Base-by-base conservation (phyloP, 2,888 invertebrate genomes). In the Chrysomela aeneicollis region DNA sequence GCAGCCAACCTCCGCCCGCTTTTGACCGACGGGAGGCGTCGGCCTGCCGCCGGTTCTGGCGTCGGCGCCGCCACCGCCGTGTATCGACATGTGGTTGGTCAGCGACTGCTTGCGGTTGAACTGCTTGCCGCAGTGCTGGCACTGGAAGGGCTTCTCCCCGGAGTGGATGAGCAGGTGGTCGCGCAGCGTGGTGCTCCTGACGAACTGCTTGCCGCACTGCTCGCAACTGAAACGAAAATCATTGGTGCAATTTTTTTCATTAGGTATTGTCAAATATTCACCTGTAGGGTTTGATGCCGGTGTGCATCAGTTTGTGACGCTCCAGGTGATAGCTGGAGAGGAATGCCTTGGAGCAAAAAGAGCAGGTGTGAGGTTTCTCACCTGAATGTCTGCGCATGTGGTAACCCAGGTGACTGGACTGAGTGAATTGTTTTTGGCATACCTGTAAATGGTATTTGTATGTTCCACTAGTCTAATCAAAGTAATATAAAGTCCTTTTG, bases 1-100 rank as follows among this genome's bases (percentile, higher is more conserved):
- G 26, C 26, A 6, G 26, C 6, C 26, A 6, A 26, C 26, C 26
- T 26, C 4, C 26, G 26, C n/a, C n/a, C n/a, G n/a, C n/a, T n/a
- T n/a, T n/a, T n/a, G n/a, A n/a, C n/a, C n/a, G n/a, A n/a, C n/a
- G n/a, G n/a, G n/a, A n/a, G n/a, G n/a, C n/a, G 82, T 84, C 65
- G 86, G 86, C 73, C 78, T 86, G 83, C 78, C 81, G 69, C 82
- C n/a, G n/a, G n/a, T n/a, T n/a, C 85, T 0, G 86, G 86, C 64
- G 82, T 84, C 0, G 82, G 77, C 0, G 75, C 71, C 2, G 69
- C 74, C 55, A 42, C 52, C 0, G 78, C 77, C 61, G 47, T 71
- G 69, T 3, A 69, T 66, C 55, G 67, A 64, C 32, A 71, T 68
- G 37, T 71, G 71, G 30, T 71, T 71, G 3, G 71, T 71, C 53